Evolutionary conservation across 1,140 invertebrate species (phyloP), one percentile per base, ranked within the genome.

Genomic region (Drosophila sucinea): DNA sequence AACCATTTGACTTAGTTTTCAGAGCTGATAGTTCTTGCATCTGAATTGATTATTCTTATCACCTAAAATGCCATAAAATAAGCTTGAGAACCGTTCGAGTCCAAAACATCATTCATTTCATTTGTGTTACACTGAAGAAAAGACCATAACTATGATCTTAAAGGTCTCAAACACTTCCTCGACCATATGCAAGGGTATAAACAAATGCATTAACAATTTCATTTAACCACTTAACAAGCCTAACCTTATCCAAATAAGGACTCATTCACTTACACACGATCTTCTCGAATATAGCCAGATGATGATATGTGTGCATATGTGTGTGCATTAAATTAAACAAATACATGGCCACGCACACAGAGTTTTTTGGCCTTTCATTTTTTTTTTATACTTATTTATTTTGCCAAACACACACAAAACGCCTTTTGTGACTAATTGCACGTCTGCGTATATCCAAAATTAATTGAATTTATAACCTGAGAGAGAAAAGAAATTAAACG

Each of bases 371-470:
- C 44, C 33, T 70, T 51, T 67, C 27, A 47, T 5, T 40, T 41
- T 44, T 27, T 47, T 32, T 47, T 65, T 23, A 51, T 66, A 66
- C 64, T 47, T 54, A 57, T 64, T 35, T 60, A 63, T 54, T 47
- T 35, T 30, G 60, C 55, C 63, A 77, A 54, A 58, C n/a, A 54
- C 67, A 73, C 54, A 61, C 8, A 40, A 67, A 67, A 73, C 35
- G 79, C 70, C 67, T 71, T 65, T 66, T 89, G 81, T 84, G 84
- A 89, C 74, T 87, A 89, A 87, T 90, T 77, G 85, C 84, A 90
- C 80, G 84, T 70, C 35, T 77, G 57, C 57, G 63, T 64, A 69
- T 70, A 65, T 71, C 57, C 66, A 77, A 51, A 51, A 4, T 27
- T 27, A 27, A 27, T 51, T 51, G 11, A 51, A 51, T 51, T 51